Evolutionary conservation across 2,888 invertebrate genomes (phyloP).

Genomic region (Lathronympha strigana): DNA sequence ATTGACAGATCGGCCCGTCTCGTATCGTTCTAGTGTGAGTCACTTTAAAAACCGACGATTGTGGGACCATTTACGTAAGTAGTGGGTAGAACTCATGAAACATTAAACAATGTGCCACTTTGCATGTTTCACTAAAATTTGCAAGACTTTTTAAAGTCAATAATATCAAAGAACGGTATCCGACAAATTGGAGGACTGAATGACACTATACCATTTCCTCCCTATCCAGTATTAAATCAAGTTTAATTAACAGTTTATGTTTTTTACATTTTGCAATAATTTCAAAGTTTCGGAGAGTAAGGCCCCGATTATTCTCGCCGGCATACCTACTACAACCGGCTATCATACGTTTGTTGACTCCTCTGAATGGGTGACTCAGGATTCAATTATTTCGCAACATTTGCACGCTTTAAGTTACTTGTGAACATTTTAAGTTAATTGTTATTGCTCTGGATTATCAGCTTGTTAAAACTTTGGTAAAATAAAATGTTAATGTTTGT

Average conservation of each 20-base stretch:
- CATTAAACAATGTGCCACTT: not conserved
- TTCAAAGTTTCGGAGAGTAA: conserved; percentile 16
- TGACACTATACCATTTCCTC: not conserved
- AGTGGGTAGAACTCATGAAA: too few relatives aligned
- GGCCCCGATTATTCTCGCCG: conserved; percentile 6
- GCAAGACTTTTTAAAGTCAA: too few relatives aligned
- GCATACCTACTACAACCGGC: conserved; percentile 19
- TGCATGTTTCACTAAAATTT: not conserved
- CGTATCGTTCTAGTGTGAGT: too few relatives aligned
- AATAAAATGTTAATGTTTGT: conserved; percentile 9
- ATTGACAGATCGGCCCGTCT: too few relatives aligned
- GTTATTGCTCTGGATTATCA: not conserved
- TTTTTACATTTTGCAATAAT: conserved; percentile 8
- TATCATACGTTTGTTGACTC: conserved; percentile 41
- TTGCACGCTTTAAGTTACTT: conserved; percentile 15
- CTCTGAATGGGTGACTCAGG: conserved; percentile 33
- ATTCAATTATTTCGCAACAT: conserved; percentile 32
- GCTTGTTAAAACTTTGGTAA: conserved; percentile 6
- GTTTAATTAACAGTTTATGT: not conserved
- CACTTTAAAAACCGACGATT: too few relatives aligned
- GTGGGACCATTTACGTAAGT: too few relatives aligned
- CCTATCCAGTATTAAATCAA: too few relatives aligned
- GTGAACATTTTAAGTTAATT: conserved; percentile 15
- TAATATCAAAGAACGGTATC: too few relatives aligned
- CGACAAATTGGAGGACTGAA: too few relatives aligned